phyloP scores from a whole-genome alignment of 2,113 vertebrate genomes.

The Scomber japonicus region DNA sequence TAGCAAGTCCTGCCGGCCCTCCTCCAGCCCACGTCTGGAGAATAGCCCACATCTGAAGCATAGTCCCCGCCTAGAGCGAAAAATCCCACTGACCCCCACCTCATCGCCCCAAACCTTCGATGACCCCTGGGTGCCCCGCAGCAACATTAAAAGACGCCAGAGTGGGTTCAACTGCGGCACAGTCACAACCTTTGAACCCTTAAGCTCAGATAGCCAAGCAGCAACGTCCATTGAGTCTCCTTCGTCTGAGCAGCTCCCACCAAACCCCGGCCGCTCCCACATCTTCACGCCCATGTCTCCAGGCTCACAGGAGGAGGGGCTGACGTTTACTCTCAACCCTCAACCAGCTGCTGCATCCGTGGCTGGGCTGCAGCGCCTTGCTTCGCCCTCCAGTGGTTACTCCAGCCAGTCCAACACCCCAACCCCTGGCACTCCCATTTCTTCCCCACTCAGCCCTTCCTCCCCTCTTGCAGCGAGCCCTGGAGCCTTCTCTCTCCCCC shows the following conservation, averaged over 20 bases:
- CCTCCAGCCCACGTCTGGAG: constrained; percentile 83
- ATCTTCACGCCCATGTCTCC: constrained; percentile 5
- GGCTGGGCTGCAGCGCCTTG: constrained; percentile 87
- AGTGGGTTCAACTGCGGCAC: constrained; percentile 83
- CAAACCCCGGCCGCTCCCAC: not conserved
- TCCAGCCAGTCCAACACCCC: constrained; percentile 96
- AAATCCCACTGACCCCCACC: constrained; percentile 78
- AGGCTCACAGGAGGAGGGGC: constrained; percentile 25
- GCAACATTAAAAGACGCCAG: constrained; percentile 83
- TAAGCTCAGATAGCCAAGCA: constrained; percentile 1
- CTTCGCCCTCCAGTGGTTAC: constrained; percentile 93
- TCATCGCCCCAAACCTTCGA: constrained; percentile 83
- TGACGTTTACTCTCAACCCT: constrained; percentile 10
- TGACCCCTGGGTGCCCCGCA: constrained; percentile 92
- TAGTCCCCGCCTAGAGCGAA: constrained; percentile 81
- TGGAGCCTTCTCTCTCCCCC: constrained; percentile 72
- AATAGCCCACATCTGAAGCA: constrained; percentile 83
- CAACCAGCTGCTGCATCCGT: constrained; percentile 62
- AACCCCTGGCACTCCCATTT: constrained; percentile 89
- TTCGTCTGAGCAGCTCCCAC: not conserved
- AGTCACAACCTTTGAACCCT: constrained; percentile 64
- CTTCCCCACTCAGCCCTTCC: constrained; percentile 88
- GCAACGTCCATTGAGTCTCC: not conserved
- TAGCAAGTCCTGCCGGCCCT: constrained; percentile 73
- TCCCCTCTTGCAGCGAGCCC: constrained; percentile 85